Conservation (phyloP, 2,797 vertebrate genomes). For the Sciurus vulgaris region DNA sequence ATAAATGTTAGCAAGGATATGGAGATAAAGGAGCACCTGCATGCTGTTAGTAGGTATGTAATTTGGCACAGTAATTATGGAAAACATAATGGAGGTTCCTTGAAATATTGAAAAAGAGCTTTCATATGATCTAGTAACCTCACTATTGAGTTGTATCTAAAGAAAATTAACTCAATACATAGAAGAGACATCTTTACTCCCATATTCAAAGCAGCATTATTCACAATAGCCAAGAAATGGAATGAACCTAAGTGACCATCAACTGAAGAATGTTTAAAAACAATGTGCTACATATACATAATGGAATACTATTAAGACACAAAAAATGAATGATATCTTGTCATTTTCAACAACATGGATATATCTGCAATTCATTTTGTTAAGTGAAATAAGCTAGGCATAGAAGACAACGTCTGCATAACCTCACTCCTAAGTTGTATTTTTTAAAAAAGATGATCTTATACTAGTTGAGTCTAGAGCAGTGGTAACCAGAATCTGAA, state of each 20-base stretch:
- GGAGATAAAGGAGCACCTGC: too few relatives aligned
- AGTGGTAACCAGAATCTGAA: neutral
- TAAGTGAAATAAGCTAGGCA: neutral
- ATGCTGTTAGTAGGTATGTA: too few relatives aligned
- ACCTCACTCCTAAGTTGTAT: neutral
- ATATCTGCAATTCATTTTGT: neutral
- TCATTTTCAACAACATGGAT: too few relatives aligned
- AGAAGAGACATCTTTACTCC: neutral
- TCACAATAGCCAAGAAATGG: neutral
- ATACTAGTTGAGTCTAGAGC: neutral
- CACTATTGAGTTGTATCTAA: neutral
- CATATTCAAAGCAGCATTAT: too few relatives aligned
- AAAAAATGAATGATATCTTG: too few relatives aligned
- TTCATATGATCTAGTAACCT: neutral
- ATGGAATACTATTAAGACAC: too few relatives aligned
- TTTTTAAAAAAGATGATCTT: neutral
- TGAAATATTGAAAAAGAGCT: too few relatives aligned
- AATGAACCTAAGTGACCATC: neutral
- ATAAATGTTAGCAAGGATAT: too few relatives aligned
- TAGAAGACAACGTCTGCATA: neutral
- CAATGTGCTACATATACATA: too few relatives aligned
- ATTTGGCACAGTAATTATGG: too few relatives aligned
- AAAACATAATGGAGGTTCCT: too few relatives aligned
- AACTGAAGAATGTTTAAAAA: neutral
- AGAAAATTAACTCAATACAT: neutral